Evolutionary conservation across 2,797 vertebrate genomes (phyloP).

Genomic region (Eulemur mongoz): DNA sequence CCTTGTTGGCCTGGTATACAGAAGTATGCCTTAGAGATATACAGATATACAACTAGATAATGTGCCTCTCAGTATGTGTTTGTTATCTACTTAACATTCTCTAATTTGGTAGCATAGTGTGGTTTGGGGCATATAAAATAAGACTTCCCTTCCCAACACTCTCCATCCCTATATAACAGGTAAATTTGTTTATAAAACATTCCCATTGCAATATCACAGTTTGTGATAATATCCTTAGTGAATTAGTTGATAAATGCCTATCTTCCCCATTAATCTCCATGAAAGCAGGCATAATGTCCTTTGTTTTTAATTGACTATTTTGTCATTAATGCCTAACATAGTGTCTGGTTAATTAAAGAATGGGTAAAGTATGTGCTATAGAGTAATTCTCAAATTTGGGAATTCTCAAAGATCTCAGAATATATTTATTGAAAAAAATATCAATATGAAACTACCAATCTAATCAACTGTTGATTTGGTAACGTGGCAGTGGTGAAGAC

Average conservation of each 20-base stretch:
- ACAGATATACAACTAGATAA: background rate
- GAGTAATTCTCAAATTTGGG: background rate
- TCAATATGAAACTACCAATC: background rate
- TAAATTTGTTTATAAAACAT: constrained; percentile 1
- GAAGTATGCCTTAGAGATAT: background rate
- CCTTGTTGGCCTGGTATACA: background rate
- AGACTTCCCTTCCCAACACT: background rate
- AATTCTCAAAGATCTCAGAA: background rate
- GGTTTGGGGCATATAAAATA: background rate
- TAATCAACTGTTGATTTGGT: background rate
- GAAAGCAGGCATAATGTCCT: background rate
- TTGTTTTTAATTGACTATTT: constrained; percentile 7
- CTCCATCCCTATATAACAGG: background rate
- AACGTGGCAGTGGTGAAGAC: background rate
- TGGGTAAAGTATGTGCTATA: background rate
- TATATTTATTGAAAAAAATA: background rate
- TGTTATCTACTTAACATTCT: background rate
- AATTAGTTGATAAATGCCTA: constrained; percentile 20
- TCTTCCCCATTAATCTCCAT: background rate
- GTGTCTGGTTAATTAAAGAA: background rate
- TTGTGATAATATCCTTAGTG: background rate
- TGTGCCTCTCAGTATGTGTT: background rate
- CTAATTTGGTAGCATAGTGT: background rate
- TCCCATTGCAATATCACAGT: background rate
- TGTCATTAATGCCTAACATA: background rate